Evolutionary conservation across 2,888 invertebrate genomes (phyloP), one percentile per base, ranked within the genome.

Genomic region (Meiosimyza decipiens): DNA sequence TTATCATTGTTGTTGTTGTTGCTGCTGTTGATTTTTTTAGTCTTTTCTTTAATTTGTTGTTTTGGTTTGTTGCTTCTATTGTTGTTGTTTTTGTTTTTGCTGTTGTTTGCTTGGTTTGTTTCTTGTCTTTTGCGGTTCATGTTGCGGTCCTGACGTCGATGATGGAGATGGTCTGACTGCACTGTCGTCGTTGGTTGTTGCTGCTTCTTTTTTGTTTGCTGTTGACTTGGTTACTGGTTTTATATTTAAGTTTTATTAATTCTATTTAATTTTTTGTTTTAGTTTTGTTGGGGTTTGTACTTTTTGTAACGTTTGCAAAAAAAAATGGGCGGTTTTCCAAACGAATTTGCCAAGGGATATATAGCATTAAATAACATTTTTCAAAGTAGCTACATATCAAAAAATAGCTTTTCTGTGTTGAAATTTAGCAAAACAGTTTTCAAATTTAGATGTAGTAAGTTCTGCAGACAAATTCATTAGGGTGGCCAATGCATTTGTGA

Each of bases 101-200:
- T 54, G 22, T 62, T 22, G 60, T 50, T 62, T 33, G 13, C 51
- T 28, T 52, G n/a, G 47, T 47, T 67, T 16, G 51, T 55, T 71
- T 40, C 52, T 51, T 22, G 60, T 60, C 40, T 69, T 63, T 62
- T 60, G 70, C 70, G 57, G 57, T 68, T 68, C 68, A 68, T 52
- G 50, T 64, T 15, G 62, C 55, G 51, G 51, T 70, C 57, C 51
- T 62, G 62, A 40, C 52, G 69, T 57, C 49, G 55, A 64, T 71
- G 52, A 33, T 52, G 69, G 62, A 62, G 69, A 62, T 62, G 69
- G 60, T 62, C 51, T 62, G 52, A n/a, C 62, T 55, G 40, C 49
- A 15, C 54, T 57, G 28, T 57, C 57, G 22, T 22, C 4, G 28
- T 28, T 28, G 3, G 49, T 65, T 71, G 50, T 59, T 60, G 28